Percentiles rank a stretch among this genome's conserved stretches.
Conservation (phyloP, 2,113 vertebrate species). For the Lamprologus lemairii region DNA sequence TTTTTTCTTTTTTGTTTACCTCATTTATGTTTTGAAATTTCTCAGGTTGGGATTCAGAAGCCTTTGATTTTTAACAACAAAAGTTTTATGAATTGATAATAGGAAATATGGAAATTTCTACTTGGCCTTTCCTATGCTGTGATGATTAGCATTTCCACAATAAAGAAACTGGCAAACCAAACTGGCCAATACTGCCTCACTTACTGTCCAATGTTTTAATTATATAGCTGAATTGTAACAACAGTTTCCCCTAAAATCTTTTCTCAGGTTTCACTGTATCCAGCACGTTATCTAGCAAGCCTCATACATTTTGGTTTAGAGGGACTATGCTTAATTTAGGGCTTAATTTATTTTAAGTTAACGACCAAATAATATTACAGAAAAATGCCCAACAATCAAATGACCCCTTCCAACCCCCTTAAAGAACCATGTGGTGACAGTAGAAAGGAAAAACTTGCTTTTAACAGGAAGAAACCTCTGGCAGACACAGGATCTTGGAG, state of each 20-base stretch:
- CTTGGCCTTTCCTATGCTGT: slow-evolving; percentile 29
- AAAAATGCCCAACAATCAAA: background rate
- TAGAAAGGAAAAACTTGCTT: background rate
- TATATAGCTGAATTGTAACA: background rate
- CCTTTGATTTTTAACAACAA: background rate
- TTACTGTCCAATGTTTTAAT: background rate
- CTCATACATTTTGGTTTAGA: background rate
- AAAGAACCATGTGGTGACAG: background rate
- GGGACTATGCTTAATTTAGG: background rate
- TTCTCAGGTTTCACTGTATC: background rate
- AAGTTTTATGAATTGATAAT: background rate
- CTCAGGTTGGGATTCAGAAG: slow-evolving; percentile 2
- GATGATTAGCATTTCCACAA: slow-evolving; percentile 32
- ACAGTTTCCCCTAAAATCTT: background rate
- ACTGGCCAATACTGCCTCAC: background rate
- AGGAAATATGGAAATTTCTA: background rate
- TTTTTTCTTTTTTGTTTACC: slow-evolving; percentile 8
- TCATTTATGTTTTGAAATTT: background rate
- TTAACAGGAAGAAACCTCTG: background rate
- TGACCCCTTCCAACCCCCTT: background rate
- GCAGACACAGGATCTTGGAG: background rate
- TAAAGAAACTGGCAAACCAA: slow-evolving; percentile 22
- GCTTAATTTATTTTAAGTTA: background rate
- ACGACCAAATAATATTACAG: background rate
- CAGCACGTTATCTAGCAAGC: background rate